phyloP scores from a whole-genome alignment of 2,888 invertebrate species.

The Lasiommata megera region DNA sequence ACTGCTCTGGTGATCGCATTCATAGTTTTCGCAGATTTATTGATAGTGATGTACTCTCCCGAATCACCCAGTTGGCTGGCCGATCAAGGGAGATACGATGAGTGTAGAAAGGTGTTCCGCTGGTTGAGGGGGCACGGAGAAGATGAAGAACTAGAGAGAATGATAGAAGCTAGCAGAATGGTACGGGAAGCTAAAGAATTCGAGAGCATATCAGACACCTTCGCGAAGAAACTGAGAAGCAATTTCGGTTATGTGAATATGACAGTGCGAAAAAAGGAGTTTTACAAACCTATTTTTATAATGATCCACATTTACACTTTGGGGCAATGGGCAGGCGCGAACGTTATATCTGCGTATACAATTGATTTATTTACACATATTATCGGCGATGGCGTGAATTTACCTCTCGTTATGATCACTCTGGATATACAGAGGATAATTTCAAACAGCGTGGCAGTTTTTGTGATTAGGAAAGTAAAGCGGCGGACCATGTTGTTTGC shows the following conservation, averaged over 20 bases:
- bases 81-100: constrained; percentile 73
- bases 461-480: constrained; percentile 59
- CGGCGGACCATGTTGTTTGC: constrained; percentile 54
- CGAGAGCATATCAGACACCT: constrained; percentile 38
- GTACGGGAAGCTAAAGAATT: constrained; percentile 44
- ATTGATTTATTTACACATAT: constrained; percentile 55
- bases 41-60: constrained; percentile 63
- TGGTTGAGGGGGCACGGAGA: constrained; percentile 77
- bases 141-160: constrained; percentile 57
- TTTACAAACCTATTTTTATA: constrained; percentile 57
- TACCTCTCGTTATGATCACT: constrained; percentile 54
- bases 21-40: constrained; percentile 66
- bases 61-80: constrained; percentile 86
- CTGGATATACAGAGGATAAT: constrained; percentile 59
- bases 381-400: constrained; percentile 46
- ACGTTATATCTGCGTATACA: constrained; percentile 55
- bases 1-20: constrained; percentile 72
- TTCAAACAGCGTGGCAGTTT: constrained; percentile 54
- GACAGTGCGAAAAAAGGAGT: constrained; percentile 52
- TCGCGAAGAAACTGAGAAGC: constrained; percentile 39
- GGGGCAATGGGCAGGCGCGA: constrained; percentile 58
- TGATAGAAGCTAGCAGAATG: constrained; percentile 51
- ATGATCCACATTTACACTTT: constrained; percentile 57
- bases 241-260: constrained; percentile 43
- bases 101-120: constrained; percentile 76